A percentile compares a stretch with the other conserved stretches of the same genome.
Evolutionary conservation across 2,797 vertebrate species (phyloP).

Genomic region (Botia almorhae): DNA sequence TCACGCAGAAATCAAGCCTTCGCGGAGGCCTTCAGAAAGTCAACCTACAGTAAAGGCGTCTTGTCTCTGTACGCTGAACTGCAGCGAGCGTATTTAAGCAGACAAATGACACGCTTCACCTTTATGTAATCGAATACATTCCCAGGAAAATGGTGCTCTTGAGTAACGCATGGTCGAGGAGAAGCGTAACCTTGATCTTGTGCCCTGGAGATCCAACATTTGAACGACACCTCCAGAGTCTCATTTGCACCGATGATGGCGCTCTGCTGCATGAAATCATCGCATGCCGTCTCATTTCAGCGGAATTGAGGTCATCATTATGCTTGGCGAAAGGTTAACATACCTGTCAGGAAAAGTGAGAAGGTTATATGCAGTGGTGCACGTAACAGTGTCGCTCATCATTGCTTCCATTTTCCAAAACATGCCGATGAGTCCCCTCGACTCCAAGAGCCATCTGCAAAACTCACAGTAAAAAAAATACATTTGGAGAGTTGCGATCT

Average conservation of each 20-base stretch:
- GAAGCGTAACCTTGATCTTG: constrained; percentile 25
- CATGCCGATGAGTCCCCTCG: neutral
- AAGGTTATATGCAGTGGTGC: constrained; percentile 8
- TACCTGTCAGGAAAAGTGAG: constrained; percentile 9
- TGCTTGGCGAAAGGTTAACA: constrained; percentile 47
- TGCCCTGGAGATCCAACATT: constrained; percentile 1
- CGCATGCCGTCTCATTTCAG: constrained; percentile 4
- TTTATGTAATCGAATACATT: neutral
- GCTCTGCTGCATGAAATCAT: constrained; percentile 14
- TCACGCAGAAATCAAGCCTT: neutral
- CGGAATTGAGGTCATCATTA: constrained; percentile 47
- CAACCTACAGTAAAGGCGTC: neutral
- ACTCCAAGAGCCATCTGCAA: too few species aligned
- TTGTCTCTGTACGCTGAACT: neutral
- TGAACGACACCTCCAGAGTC: neutral
- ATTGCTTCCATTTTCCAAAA: neutral
- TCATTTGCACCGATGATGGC: constrained; percentile 10
- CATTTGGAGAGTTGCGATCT: neutral
- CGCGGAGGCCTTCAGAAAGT: neutral
- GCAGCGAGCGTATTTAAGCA: neutral
- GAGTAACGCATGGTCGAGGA: neutral
- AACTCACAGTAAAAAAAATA: neutral
- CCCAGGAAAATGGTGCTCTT: neutral
- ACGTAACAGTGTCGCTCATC: constrained; percentile 12
- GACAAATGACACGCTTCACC: neutral